These are phyloP conservation scores for Cephalopholis sonnerati DNA, from an alignment of 2,113 vertebrate species.

Conservation along the genomic window DNA sequence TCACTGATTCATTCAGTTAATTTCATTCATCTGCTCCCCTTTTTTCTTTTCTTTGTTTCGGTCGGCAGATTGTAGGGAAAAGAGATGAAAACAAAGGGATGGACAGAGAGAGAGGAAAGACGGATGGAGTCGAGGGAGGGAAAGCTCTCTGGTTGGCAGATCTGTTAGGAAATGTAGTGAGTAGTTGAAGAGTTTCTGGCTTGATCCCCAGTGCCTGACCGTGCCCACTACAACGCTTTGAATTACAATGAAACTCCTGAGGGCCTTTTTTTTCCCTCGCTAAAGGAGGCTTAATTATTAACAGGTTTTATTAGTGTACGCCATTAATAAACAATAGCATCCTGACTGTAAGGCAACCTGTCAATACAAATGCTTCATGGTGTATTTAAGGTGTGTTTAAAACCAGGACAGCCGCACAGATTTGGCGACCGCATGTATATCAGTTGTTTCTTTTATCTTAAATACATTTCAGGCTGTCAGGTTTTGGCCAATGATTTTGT, in stretches of 20 bases:
- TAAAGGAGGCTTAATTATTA: slow-evolving; percentile 48
- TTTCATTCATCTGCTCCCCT: slow-evolving; percentile 10
- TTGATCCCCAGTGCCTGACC: slow-evolving; percentile 52
- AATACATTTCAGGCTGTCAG: neutral
- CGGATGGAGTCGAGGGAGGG: slow-evolving; percentile 19
- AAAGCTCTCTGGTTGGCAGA: slow-evolving; percentile 41
- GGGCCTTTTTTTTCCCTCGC: slow-evolving; percentile 37
- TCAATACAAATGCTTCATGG: neutral
- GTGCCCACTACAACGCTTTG: slow-evolving; percentile 59
- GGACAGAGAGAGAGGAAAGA: slow-evolving; percentile 23
- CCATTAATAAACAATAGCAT: slow-evolving; percentile 42
- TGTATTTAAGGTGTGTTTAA: neutral
- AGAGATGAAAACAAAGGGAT: slow-evolving; percentile 43
- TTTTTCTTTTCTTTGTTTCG: neutral
- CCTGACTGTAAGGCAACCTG: slow-evolving; percentile 11
- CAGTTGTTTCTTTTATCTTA: neutral
- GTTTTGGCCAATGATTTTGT: slow-evolving; percentile 8
- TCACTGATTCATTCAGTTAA: neutral
- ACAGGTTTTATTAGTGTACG: slow-evolving; percentile 49
- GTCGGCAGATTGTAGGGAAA: slow-evolving; percentile 27
- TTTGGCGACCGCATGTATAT: neutral
- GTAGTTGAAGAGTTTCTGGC: slow-evolving; percentile 58
- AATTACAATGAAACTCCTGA: slow-evolving; percentile 60
- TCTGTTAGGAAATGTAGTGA: slow-evolving; percentile 50
- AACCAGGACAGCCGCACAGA: neutral